phyloP scores from a whole-genome alignment of 1,140 invertebrate genomes.

The Dendroctonus valens region DNA sequence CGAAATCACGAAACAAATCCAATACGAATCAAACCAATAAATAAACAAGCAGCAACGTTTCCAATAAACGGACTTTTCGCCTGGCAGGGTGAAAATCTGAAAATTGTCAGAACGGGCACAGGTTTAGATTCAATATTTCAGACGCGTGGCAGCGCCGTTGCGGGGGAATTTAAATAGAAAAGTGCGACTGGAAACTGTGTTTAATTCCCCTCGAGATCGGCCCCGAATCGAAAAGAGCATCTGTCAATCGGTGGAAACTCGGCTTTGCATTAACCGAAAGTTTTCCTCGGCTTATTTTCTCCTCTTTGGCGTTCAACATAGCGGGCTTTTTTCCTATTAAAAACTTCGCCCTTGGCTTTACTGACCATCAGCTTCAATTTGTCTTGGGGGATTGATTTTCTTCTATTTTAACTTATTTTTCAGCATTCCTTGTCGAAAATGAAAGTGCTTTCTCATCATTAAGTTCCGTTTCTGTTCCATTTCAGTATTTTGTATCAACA shows the following conservation, averaged over 20 bases:
- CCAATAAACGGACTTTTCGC: constrained; percentile 15
- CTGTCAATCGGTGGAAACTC: constrained; percentile 30
- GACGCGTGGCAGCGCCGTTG: constrained; percentile 26
- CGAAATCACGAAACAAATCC: constrained; percentile 9
- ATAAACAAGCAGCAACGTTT: constrained; percentile 24
- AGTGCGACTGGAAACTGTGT: constrained; percentile 34
- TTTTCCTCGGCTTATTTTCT: constrained; percentile 17
- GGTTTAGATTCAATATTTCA: constrained; percentile 34
- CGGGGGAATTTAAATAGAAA: constrained; percentile 35
- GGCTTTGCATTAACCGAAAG: constrained; percentile 12
- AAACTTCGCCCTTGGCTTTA: no score
- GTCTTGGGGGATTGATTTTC: no score
- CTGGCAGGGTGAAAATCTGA: constrained; percentile 24
- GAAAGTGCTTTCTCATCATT: no score
- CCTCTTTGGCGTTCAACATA: neutral
- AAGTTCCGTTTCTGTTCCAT: no score
- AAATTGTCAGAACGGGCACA: constrained; percentile 29
- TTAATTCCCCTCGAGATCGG: constrained; percentile 34
- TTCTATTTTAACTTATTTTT: no score
- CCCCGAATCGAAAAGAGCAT: constrained; percentile 32
- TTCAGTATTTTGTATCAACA: no score
- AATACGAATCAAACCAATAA: constrained; percentile 27
- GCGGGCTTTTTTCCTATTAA: neutral
- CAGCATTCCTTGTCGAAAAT: no score
- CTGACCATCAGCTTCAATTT: no score